Evolutionary conservation across 2,888 invertebrate species (phyloP).

Genomic region (Cactoblastis cactorum): DNA sequence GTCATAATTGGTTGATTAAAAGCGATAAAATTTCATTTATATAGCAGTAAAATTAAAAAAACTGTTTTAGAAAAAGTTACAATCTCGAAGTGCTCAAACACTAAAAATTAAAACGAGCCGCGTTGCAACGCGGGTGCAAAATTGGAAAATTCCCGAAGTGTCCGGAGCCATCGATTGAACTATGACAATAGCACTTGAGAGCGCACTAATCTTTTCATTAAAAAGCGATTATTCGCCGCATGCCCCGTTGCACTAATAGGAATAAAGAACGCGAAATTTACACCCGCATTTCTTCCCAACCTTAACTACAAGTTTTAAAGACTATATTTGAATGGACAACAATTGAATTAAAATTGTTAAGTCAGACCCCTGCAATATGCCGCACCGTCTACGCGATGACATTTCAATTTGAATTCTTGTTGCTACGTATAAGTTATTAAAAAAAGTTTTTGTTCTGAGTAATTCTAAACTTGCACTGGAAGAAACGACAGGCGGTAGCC

Average conservation of each 20-base stretch:
- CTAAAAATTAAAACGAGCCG: conserved; percentile 20
- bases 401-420: conserved; percentile 75
- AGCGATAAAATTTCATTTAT: too few relatives aligned
- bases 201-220: conserved; percentile 78
- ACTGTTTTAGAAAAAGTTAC: neutral
- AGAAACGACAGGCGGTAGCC: neutral
- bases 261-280: conserved; percentile 50
- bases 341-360: conserved; percentile 23
- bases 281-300: conserved; percentile 21
- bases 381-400: conserved; percentile 60
- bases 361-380: conserved; percentile 55
- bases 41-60: too few relatives aligned
- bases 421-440: conserved; percentile 52
- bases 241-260: conserved; percentile 71
- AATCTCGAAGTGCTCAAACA: neutral
- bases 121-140: conserved; percentile 49
- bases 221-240: conserved; percentile 77
- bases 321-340: conserved; percentile 24
- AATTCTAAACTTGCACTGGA: conserved; percentile 23
- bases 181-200: conserved; percentile 51
- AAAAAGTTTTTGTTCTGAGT: conserved; percentile 44
- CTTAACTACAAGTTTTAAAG: conserved; percentile 32
- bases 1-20: too few relatives aligned
- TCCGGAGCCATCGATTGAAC: conserved; percentile 58
- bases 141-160: conserved; percentile 72